These are phyloP conservation scores for Varanus komodoensis DNA, from an alignment of 2,113 vertebrate genomes.

Conservation along the genomic window DNA sequence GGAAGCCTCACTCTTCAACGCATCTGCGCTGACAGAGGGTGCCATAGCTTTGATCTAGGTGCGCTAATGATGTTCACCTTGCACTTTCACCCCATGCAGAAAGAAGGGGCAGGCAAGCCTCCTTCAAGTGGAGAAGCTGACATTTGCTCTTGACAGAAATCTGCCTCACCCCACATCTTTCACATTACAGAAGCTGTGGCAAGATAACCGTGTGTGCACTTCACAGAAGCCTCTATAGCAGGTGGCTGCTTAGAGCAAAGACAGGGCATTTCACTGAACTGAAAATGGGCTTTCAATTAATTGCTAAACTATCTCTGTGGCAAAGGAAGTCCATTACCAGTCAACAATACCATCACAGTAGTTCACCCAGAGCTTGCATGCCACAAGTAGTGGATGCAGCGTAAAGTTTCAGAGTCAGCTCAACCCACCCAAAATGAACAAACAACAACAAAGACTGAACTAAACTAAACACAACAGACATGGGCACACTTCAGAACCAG, in stretches of 20 bases:
- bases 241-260: neutral
- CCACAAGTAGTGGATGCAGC: neutral
- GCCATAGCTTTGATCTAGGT: neutral
- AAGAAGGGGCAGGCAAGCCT: neutral
- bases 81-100: neutral
- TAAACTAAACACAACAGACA: no score
- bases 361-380: neutral
- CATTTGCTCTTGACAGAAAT: neutral
- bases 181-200: neutral
- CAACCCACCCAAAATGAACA: no score
- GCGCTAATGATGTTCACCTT: neutral
- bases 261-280: conserved; percentile 8
- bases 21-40: neutral
- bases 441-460: no score
- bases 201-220: neutral
- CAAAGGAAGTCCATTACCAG: neutral
- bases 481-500: neutral
- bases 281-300: neutral
- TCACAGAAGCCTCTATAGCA: neutral
- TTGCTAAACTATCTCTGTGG: neutral
- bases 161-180: neutral
- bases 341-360: neutral
- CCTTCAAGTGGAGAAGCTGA: neutral
- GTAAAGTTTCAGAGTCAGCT: neutral
- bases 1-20: neutral